A percentile compares a stretch with the other conserved stretches of the same genome.
Conservation (phyloP, 1,140 invertebrate genomes). For the Drosophila ambigua region DNA sequence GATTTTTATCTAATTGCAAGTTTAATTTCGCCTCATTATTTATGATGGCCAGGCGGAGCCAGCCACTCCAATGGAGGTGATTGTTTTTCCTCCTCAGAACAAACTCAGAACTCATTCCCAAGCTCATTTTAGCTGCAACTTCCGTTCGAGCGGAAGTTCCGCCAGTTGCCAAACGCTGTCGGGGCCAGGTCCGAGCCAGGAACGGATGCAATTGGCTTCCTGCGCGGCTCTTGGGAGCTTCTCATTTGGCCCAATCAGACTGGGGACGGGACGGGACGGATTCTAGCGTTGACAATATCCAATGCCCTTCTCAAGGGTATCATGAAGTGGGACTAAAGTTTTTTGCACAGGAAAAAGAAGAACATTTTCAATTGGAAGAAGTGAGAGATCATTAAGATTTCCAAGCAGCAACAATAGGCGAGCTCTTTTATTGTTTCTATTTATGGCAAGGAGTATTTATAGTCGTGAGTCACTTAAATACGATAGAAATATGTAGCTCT, state of each 20-base stretch:
- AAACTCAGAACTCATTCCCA: constrained; percentile 58
- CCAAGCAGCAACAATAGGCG: too few species aligned
- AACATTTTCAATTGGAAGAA: too few species aligned
- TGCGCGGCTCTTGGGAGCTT: constrained; percentile 51
- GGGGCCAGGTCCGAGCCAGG: constrained; percentile 27
- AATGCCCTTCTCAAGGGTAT: constrained; percentile 23
- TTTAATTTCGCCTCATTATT: constrained; percentile 78
- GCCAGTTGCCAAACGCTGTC: constrained; percentile 64
- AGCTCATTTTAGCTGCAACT: constrained; percentile 63
- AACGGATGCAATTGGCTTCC: constrained; percentile 75
- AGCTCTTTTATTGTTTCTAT: too few species aligned
- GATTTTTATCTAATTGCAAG: constrained; percentile 71
- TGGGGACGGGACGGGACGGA: not conserved
- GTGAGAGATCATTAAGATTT: too few species aligned
- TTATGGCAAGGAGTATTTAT: too few species aligned
- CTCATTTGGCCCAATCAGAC: constrained; percentile 75
- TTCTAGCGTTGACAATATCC: constrained; percentile 28
- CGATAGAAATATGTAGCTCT: too few species aligned
- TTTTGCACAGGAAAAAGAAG: not conserved
- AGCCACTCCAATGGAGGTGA: constrained; percentile 10
- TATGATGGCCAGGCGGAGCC: constrained; percentile 42
- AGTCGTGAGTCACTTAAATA: too few species aligned
- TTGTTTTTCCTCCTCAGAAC: constrained; percentile 36
- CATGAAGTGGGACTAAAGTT: not conserved
- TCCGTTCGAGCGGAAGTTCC: constrained; percentile 65